These are phyloP conservation scores for Punctoribates punctum DNA, from an alignment of 2,888 invertebrate genomes.

Conservation along the genomic window DNA sequence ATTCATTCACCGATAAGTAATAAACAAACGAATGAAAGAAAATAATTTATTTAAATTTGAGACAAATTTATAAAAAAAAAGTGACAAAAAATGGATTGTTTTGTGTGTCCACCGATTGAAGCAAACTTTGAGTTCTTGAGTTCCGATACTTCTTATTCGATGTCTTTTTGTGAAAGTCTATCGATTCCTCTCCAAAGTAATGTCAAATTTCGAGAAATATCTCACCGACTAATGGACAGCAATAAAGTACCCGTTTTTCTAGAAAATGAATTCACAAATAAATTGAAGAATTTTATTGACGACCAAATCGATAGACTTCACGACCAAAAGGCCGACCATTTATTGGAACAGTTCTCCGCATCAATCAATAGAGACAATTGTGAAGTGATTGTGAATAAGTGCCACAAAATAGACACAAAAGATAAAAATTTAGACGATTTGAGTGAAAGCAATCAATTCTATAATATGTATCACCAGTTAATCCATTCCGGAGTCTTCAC, in stretches of 20 bases:
- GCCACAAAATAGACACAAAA: conserved; percentile 9
- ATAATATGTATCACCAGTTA: conserved; percentile 69
- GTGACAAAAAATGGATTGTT: conserved; percentile 19
- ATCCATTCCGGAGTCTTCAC: conserved; percentile 76
- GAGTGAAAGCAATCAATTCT: conserved; percentile 34
- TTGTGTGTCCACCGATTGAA: conserved; percentile 1
- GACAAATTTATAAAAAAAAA: not conserved
- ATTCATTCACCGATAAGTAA: conserved; percentile 34
- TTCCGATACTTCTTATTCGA: not conserved
- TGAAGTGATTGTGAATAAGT: not conserved
- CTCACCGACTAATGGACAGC: conserved; percentile 64
- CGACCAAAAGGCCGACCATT: conserved; percentile 3
- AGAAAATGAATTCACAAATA: conserved; percentile 60
- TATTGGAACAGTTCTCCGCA: not conserved
- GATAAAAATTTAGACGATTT: conserved; percentile 7
- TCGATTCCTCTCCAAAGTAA: conserved; percentile 46
- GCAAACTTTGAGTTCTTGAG: not conserved
- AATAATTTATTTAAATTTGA: not conserved
- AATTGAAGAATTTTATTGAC: conserved; percentile 34
- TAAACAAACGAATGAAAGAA: not conserved
- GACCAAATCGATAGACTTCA: conserved; percentile 39
- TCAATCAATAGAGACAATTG: not conserved
- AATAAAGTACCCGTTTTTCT: conserved; percentile 68
- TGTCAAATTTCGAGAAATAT: conserved; percentile 63
- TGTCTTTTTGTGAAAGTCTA: not conserved